These are phyloP conservation scores for Labeo catla DNA, from an alignment of 2,113 vertebrate species.

Conservation along the genomic window DNA sequence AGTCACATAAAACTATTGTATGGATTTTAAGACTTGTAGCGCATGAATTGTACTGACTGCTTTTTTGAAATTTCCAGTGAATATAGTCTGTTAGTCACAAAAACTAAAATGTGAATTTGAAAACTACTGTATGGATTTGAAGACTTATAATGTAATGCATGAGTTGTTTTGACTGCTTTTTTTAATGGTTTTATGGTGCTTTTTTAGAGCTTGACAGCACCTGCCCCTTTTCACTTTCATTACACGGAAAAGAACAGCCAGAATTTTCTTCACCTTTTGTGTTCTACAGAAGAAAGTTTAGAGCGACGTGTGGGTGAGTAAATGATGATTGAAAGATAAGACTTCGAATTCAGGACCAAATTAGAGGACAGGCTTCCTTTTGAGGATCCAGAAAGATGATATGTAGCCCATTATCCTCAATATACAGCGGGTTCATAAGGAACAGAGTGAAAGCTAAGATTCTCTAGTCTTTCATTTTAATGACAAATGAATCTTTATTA, in stretches of 20 bases:
- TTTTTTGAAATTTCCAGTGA: too few relatives aligned
- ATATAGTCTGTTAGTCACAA: neutral
- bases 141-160: neutral
- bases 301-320: neutral
- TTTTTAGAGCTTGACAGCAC: neutral
- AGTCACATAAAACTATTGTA: neutral
- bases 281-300: neutral
- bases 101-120: too few relatives aligned
- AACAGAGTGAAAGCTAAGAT: neutral
- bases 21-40: too few relatives aligned
- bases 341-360: neutral
- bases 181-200: neutral
- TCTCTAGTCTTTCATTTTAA: conserved; percentile 3
- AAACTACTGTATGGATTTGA: neutral
- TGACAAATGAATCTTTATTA: conserved; percentile 30
- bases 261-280: conserved; percentile 3
- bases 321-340: neutral
- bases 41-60: too few relatives aligned
- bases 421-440: neutral
- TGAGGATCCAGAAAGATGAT: neutral
- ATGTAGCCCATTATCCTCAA: neutral
- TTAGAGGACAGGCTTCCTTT: neutral
- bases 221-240: neutral
- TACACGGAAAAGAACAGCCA: neutral
- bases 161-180: neutral